phyloP scores from a whole-genome alignment of 2,113 vertebrate species.

The Ammospiza caudacuta region DNA sequence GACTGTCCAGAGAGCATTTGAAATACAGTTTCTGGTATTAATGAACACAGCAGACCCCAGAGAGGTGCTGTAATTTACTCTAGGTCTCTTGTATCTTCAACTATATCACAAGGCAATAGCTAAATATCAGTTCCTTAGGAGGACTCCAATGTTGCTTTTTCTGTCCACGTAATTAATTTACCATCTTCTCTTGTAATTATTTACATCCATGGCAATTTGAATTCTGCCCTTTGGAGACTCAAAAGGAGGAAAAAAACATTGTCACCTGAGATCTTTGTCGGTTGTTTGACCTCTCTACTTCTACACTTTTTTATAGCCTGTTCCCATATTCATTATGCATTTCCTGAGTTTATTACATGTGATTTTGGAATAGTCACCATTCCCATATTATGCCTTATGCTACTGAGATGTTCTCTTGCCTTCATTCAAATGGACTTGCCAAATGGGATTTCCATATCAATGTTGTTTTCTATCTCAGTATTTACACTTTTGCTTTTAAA shows the following conservation, averaged over 20 bases:
- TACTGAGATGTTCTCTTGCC: neutral
- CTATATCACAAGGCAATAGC: neutral
- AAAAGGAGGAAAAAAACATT: neutral
- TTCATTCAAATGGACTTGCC: neutral
- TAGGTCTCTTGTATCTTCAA: neutral
- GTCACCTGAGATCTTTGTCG: neutral
- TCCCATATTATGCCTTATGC: neutral
- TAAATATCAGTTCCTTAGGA: neutral
- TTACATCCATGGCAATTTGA: neutral
- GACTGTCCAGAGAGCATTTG: neutral
- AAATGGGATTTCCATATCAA: neutral
- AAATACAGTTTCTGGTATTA: neutral
- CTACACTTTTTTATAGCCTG: neutral
- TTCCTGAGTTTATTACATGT: neutral
- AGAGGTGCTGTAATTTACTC: neutral
- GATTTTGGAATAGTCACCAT: neutral
- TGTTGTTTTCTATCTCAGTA: accelerated
- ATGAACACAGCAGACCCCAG: neutral
- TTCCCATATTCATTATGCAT: neutral
- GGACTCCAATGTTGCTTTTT: neutral
- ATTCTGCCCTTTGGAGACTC: neutral
- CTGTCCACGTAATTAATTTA: neutral
- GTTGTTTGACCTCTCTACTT: neutral
- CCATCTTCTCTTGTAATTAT: neutral
- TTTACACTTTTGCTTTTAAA: neutral